Base-by-base conservation (phyloP, 1,140 invertebrate species). In the Plodia interpunctella region DNA sequence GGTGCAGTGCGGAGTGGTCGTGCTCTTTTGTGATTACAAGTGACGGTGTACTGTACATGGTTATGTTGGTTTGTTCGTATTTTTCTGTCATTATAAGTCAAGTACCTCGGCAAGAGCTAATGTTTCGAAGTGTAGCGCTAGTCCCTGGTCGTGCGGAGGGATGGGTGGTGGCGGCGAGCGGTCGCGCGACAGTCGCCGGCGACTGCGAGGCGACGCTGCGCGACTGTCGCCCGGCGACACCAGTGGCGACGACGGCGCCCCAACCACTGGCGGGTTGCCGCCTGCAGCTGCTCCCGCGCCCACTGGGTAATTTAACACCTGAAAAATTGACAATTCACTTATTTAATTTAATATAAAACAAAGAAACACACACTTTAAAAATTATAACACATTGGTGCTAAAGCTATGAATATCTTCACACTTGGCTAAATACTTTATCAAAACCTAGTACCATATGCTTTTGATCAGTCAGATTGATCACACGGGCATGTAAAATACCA, bases 151-250 rank as follows among this genome's bases (percentile, higher is more conserved):
- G 4, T 77, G 80, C 28, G 85, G 90, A 8, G 77, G 76, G 44
- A 85, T 74, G 54, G 81, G 79, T 1, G 83, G 88, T 69, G 90
- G 89, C 32, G 90, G 89, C 32, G 88, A 90, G 53, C 88, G 87
- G 62, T 91, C 90, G n/a, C 85, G 83, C 19, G 91, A 91, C 35
- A 87, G 80, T 49, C 90, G 87, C n/a, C 90, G 84, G 4, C 80
- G 74, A 5, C 74, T 68, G 44, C 89, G 90, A 1, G 92, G 92
- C 59, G 92, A 93, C n/a, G 90, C 90, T 6, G 91, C 89, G 58
- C 92, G 90, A 68, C 92, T 92, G 72, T 92, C 92, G 49, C 90
- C 91, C 13, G 92, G 92, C 9, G 92, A 92, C 66, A 92, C 80
- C 74, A 93, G 84, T 2, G 92, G 92, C 20, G 93, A 93, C 56